Evolutionary conservation across 2,113 vertebrate species (phyloP), one percentile per base, ranked within the genome.

Genomic region (Syngnathoides biaculeatus): DNA sequence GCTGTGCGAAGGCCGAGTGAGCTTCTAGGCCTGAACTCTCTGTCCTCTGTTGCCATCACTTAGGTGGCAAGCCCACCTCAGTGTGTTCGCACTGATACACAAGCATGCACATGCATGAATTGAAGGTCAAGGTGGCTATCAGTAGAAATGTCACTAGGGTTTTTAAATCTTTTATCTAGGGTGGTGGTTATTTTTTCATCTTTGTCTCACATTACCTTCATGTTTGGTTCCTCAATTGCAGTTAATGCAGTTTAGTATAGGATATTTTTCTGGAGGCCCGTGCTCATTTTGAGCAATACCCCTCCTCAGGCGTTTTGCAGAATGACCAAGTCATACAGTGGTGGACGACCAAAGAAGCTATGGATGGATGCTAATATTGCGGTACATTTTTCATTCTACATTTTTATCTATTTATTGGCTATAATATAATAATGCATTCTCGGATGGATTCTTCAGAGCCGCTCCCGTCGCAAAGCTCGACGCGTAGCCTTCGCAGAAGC

Each of bases 21-120:
- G 26, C 22, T 48, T 56, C 20, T n/a, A 62, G 72, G 61, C 71
- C 42, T n/a, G n/a, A n/a, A n/a, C 59, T 53, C 52, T 22, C 71
- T 67, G 65, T 62, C 52, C 62, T 40, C 62, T 78, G 81, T 88
- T 84, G 68, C 53, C 79, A 76, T 71, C 64, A 64, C 74, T 87
- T 84, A 82, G 83, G 77, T 79, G 74, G 86, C 73, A 78, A 80
- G 71, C 72, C 65, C 70, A 76, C 76, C 71, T 78, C 65, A 47
- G 73, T 68, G 64, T 38, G 68, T 67, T 72, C 78, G 56, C 53
- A 50, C 70, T 17, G 61, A 64, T 47, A 67, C 68, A 71, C 30
- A 48, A 43, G 20, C 53, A 26, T 15, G 24, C 20, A 58, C 15
- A 14, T 9, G 5, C 42, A 48, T 10, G 35, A 35, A 53, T 17